Evolutionary conservation across 2,888 invertebrate species (phyloP), one percentile per base, ranked within the genome.

Genomic region (Oligia latruncula): DNA sequence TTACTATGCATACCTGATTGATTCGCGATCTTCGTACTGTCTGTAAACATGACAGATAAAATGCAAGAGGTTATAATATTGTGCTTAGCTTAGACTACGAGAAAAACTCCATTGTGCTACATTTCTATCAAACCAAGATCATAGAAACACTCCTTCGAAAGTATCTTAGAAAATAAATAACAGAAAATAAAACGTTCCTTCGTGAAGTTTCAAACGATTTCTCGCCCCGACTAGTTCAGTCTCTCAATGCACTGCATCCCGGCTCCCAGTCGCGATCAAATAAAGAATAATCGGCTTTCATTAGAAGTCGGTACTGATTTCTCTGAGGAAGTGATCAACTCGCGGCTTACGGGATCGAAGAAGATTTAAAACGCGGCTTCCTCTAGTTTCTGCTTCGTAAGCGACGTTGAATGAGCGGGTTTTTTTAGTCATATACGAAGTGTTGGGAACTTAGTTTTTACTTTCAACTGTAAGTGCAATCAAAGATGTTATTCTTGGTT

Each of bases 281-380:
- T 89, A 84, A 90, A 87, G 91, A 92, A 92, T 93, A 93, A 92
- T 92, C 92, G 91, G 91, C 90, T 92, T 93, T 92, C 92, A 92
- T 93, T 92, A 92, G 89, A 89, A 90, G 84, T 89, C 89, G 88
- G 77, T 82, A 84, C 89, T 91, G 92, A 92, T 92, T 93, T 92
- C 92, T 92, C 91, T 82, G 88, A 91, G 89, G 90, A 84, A 88
- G 90, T 88, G 90, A 91, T 91, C 92, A 90, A 86, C 85, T 84
- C 74, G 65, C 83, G 85, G 91, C 90, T 92, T 92, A 90, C 87
- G 82, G 87, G 87, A 88, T 90, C 82, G 87, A 86, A 81, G 88
- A 89, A 90, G 88, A 90, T 91, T 91, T 88, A 90, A 91, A 88
- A 87, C 82, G 87, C 75, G 87, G 90, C 89, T 91, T 83, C 67